Conservation (phyloP, 2,113 vertebrate species). For the Ameiurus melas region DNA sequence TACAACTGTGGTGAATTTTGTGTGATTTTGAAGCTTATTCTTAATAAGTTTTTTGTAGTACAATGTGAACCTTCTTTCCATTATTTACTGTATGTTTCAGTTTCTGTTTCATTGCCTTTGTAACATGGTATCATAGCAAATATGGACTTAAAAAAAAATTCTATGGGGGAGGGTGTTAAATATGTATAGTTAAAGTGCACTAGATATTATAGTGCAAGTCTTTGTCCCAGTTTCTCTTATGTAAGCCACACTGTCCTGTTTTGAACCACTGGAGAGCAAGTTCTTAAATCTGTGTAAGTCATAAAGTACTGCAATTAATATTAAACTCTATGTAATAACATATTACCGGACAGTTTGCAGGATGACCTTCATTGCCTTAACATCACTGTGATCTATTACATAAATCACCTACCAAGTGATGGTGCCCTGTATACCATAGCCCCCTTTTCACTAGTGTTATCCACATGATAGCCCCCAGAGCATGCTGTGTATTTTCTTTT, state of each 20-base stretch:
- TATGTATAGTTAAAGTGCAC: constrained; percentile 9
- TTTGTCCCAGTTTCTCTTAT: constrained; percentile 18
- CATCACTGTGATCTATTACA: constrained; percentile 64
- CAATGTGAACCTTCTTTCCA: background rate
- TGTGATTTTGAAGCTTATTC: background rate
- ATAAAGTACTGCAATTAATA: constrained; percentile 25
- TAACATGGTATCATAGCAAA: background rate
- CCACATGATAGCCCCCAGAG: constrained; percentile 38
- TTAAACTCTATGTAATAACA: constrained; percentile 44
- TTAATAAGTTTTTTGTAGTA: background rate
- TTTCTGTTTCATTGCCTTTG: background rate
- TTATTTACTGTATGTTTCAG: no score
- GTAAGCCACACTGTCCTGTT: constrained; percentile 2
- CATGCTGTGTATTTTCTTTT: constrained; percentile 29
- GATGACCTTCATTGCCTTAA: constrained; percentile 52
- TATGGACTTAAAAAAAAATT: background rate
- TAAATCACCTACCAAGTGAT: constrained; percentile 71
- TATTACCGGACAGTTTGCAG: constrained; percentile 57
- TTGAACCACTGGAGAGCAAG: background rate
- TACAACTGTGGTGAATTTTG: no score
- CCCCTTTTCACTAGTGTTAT: constrained; percentile 31
- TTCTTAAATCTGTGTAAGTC: constrained; percentile 1
- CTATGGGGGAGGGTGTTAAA: background rate
- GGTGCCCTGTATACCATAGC: constrained; percentile 57
- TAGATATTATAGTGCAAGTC: constrained; percentile 3